phyloP scores from a whole-genome alignment of 2,888 invertebrate genomes.

The Hydraecia micacea region DNA sequence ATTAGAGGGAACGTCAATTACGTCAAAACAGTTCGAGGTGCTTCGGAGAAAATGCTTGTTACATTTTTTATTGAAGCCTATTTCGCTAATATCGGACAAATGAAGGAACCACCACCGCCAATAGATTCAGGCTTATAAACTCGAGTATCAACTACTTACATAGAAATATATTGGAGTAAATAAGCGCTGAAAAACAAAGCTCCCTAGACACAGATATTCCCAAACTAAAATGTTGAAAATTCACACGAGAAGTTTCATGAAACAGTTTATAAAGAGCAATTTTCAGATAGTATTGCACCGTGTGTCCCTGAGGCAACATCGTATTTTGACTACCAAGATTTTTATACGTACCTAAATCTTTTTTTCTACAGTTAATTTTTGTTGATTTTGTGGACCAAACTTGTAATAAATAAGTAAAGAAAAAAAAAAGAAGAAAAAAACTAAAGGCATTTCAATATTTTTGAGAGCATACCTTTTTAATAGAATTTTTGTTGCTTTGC shows the following conservation, averaged over 20 bases:
- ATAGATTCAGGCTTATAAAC: slow-evolving; percentile 2
- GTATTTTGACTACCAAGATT: neutral
- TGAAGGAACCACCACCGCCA: neutral
- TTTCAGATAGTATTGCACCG: slow-evolving; percentile 14
- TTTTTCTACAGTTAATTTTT: neutral
- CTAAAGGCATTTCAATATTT: neutral
- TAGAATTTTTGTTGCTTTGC: no score
- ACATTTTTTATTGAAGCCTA: neutral
- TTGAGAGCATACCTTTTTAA: neutral
- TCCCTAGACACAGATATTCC: slow-evolving; percentile 17
- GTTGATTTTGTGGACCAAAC: neutral
- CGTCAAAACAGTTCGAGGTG: neutral
- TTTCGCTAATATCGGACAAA: neutral
- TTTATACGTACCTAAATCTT: neutral
- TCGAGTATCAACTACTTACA: neutral
- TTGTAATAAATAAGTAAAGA: neutral
- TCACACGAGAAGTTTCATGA: neutral
- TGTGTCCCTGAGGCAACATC: slow-evolving; percentile 18
- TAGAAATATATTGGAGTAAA: neutral
- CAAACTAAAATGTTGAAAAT: slow-evolving; percentile 21
- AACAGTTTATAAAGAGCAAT: slow-evolving; percentile 15
- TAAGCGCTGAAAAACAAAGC: slow-evolving; percentile 15
- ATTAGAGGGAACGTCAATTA: slow-evolving; percentile 8
- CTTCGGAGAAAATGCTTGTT: slow-evolving; percentile 9
- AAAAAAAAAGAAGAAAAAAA: neutral